Evolutionary conservation across 1,140 invertebrate genomes (phyloP), one percentile per base, ranked within the genome.

Genomic region (Probaryconus sp.): DNA sequence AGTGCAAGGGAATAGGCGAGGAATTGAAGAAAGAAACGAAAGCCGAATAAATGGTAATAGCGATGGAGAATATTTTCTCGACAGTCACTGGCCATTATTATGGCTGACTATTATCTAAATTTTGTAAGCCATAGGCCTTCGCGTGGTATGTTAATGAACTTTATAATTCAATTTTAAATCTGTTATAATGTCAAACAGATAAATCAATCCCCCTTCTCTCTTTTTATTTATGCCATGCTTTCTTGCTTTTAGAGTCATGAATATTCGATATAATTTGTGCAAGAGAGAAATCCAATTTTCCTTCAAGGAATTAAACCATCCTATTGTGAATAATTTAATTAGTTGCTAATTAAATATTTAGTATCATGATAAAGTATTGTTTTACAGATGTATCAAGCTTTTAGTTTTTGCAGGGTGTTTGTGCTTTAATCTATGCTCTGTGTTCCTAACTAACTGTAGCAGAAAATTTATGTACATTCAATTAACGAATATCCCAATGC

Each of bases 21-120:
- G 51, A 67, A 60, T 56, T 40, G 55, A 14, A 33, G 55, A 63
- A 65, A 55, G 68, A 68, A 79, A 40, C 24, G 64, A 18, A 53
- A 30, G 10, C 24, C 18, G 37, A 51, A 67, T 60, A 43, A 51
- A 71, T 31, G 53, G 38, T 42, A 68, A 77, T 78, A 60, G 37
- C 26, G 17, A 47, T 21, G 47, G n/a, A 24, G 38, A 64, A 68
- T 63, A 56, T 58, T 71, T 76, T 48, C 18, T 33, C 16, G 35
- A 9, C 28, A 55, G 33, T 70, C 47, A 28, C 45, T 65, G 42
- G 47, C 20, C 24, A 48, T 70, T 70, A 69, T 69, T 61, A 37
- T 26, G 40, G 31, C 28, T 47, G 24, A 11, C 38, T 50, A 63
- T 67, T 55, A 50, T 45, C 31, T 48, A 55, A 53, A n/a, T 31